phyloP scores from a whole-genome alignment of 2,888 invertebrate genomes.

The Nipponacmea schrenckii region DNA sequence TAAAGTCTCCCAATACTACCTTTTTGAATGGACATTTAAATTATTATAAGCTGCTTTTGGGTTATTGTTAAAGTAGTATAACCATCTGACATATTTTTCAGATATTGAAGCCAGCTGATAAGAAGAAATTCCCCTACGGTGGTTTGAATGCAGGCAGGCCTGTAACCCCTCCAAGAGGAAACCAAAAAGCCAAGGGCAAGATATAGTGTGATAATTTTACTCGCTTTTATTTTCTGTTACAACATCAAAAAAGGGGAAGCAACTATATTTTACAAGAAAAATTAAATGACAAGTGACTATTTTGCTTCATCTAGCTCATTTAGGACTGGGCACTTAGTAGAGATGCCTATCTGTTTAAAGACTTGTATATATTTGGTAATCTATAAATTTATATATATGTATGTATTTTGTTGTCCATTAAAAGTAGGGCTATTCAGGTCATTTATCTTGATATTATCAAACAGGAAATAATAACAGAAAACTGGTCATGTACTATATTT shows the following conservation, averaged over 20 bases:
- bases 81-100: constrained; percentile 66
- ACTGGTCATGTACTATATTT: too few relatives aligned
- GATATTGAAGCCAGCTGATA: constrained; percentile 99
- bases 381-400: constrained; percentile 6
- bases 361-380: constrained; percentile 1
- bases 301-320: not conserved
- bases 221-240: too few relatives aligned
- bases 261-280: too few relatives aligned
- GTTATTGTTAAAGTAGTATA: too few relatives aligned
- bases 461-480: too few relatives aligned
- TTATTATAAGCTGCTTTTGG: too few relatives aligned
- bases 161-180: constrained; percentile 90
- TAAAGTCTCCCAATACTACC: too few relatives aligned
- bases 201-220: constrained; percentile 31
- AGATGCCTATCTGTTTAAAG: not conserved
- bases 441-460: too few relatives aligned
- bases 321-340: not conserved
- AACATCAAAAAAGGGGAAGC: too few relatives aligned
- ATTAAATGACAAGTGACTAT: too few relatives aligned
- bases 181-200: constrained; percentile 61
- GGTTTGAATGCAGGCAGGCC: constrained; percentile 94
- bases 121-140: constrained; percentile 98
- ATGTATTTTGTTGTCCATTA: not conserved
- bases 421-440: too few relatives aligned
- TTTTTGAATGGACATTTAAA: too few relatives aligned